Evolutionary conservation across 2,797 vertebrate species (phyloP).

Genomic region (Myotis daubentonii): DNA sequence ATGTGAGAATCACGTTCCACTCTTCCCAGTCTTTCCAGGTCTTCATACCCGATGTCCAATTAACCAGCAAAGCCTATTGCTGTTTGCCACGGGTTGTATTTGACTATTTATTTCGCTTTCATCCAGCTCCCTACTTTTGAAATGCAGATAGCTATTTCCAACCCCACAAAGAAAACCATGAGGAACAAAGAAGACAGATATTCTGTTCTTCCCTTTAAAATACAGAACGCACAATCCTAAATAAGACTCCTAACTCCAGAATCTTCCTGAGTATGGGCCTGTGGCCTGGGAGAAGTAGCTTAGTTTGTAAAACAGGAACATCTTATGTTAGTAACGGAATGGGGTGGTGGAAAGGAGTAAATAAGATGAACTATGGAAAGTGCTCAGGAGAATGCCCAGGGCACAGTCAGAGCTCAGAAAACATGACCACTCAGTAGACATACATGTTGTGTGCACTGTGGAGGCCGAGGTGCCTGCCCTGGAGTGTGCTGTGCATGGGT

Average conservation of each 20-base stretch:
- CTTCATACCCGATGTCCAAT: background rate
- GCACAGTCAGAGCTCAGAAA: background rate
- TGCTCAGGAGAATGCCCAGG: background rate
- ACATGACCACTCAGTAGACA: fast-evolving
- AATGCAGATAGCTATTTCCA: constrained; percentile 8
- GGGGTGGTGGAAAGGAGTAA: background rate
- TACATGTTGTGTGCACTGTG: background rate
- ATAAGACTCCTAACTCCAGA: background rate
- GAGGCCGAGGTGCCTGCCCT: fast-evolving
- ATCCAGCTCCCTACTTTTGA: constrained; percentile 5
- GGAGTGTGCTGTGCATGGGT: background rate
- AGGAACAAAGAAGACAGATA: background rate
- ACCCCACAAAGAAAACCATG: constrained; percentile 5
- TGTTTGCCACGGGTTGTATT: background rate
- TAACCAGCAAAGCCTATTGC: constrained; percentile 20
- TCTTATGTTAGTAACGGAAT: background rate
- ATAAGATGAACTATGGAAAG: background rate
- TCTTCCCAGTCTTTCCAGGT: background rate
- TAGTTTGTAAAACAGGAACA: background rate
- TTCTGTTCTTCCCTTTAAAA: background rate
- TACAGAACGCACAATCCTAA: background rate
- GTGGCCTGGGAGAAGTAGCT: background rate
- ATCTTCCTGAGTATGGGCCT: background rate
- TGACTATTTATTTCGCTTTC: constrained; percentile 31
- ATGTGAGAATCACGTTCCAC: background rate